phyloP scores from a whole-genome alignment of 2,797 vertebrate genomes.

The Merluccius polli region DNA sequence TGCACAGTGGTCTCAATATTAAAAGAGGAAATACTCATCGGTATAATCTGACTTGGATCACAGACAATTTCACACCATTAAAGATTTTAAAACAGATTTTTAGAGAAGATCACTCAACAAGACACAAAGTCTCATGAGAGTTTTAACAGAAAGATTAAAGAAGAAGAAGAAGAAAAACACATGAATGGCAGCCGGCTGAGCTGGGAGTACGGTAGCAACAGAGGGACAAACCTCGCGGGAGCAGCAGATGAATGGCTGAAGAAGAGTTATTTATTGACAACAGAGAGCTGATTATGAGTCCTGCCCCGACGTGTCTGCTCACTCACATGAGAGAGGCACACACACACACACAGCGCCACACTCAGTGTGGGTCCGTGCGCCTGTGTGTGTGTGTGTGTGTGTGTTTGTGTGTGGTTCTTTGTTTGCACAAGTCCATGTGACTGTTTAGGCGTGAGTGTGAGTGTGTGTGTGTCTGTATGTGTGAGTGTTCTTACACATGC shows the following conservation, averaged over 20 bases:
- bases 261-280: conserved; percentile 4
- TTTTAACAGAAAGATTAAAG: background rate
- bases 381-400: no score
- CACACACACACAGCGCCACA: background rate
- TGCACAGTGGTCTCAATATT: background rate
- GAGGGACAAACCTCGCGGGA: background rate
- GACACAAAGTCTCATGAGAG: background rate
- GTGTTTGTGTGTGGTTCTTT: no score
- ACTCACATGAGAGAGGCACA: background rate
- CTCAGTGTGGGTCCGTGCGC: no score
- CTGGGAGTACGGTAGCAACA: background rate
- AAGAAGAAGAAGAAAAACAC: background rate
- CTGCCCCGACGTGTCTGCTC: background rate
- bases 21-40: background rate
- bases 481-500: no score
- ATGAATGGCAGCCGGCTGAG: background rate
- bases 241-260: background rate
- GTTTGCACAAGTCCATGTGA: no score
- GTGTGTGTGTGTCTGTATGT: no score
- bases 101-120: background rate
- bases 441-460: no score
- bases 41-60: background rate
- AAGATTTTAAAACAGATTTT: background rate
- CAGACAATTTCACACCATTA: background rate
- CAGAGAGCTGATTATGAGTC: background rate